Evolutionary conservation across 2,797 vertebrate species (phyloP).

Genomic region (Ibycter americanus): DNA sequence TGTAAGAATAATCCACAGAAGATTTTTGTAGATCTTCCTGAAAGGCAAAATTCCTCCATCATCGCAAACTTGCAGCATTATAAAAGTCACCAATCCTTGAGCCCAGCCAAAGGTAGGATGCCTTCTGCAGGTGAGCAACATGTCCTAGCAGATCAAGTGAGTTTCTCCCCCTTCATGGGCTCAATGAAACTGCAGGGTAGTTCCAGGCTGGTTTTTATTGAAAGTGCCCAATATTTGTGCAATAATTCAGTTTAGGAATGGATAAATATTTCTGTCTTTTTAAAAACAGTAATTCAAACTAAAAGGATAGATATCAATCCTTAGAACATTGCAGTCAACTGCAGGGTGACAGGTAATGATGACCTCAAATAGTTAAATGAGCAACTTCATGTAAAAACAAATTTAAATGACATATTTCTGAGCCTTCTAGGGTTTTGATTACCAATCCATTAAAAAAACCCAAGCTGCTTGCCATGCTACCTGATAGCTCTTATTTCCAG

Average conservation of each 20-base stretch:
- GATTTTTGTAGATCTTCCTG: neutral
- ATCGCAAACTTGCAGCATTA: neutral
- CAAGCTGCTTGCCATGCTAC: slow-evolving; percentile 12
- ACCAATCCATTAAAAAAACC: neutral
- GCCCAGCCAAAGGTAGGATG: neutral
- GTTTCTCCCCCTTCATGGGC: neutral
- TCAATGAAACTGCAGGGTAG: neutral
- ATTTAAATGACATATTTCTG: neutral
- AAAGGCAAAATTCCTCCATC: neutral
- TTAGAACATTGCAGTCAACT: neutral
- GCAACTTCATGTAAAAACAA: slow-evolving; percentile 11
- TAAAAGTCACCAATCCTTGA: neutral
- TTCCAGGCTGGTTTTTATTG: neutral
- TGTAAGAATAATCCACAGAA: neutral
- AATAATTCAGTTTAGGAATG: neutral
- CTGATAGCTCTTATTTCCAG: slow-evolving; percentile 32
- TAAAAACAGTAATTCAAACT: neutral
- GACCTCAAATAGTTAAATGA: neutral
- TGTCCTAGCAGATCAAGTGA: neutral
- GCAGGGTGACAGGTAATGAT: neutral
- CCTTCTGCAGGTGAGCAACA: accelerated
- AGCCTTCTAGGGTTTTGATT: slow-evolving; percentile 28
- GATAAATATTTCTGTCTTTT: neutral
- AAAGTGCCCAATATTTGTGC: neutral
- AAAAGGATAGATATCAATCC: neutral